These are phyloP conservation scores for Caenorhabditis latens DNA, from an alignment of 1,140 invertebrate species.

Conservation along the genomic window DNA sequence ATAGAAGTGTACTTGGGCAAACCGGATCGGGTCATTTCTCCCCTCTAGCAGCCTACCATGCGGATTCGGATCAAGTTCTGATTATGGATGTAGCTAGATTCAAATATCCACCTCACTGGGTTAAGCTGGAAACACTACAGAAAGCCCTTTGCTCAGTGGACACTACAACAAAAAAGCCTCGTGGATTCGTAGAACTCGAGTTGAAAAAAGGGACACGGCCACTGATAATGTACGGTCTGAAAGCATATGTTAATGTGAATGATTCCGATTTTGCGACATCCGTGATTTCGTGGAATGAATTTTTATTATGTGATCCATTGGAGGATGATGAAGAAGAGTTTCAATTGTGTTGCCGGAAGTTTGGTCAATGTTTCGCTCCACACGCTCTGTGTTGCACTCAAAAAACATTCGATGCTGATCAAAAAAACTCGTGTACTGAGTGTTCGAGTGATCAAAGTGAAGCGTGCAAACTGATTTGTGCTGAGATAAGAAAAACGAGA, in stretches of 20 bases:
- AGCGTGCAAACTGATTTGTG: conserved; percentile 58
- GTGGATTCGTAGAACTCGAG: conserved; percentile 64
- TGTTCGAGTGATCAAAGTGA: conserved; percentile 49
- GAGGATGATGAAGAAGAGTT: conserved; percentile 56
- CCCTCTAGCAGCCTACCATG: conserved; percentile 78
- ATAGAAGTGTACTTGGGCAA: conserved; percentile 75
- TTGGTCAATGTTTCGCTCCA: conserved; percentile 59
- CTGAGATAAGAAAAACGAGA: conserved; percentile 58
- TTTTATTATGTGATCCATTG: conserved; percentile 57
- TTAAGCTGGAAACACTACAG: conserved; percentile 73
- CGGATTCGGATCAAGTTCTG: conserved; percentile 76
- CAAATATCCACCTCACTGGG: conserved; percentile 79
- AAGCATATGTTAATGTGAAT: conserved; percentile 58
- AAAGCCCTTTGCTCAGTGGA: conserved; percentile 77
- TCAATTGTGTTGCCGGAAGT: conserved; percentile 53
- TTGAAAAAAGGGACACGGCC: conserved; percentile 62
- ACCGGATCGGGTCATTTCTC: conserved; percentile 78
- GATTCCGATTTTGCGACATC: conserved; percentile 61
- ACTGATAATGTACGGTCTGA: conserved; percentile 65
- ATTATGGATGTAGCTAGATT: conserved; percentile 79
- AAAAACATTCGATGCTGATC: conserved; percentile 52
- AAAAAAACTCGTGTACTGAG: conserved; percentile 35
- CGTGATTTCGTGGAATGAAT: conserved; percentile 57
- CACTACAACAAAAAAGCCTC: conserved; percentile 70
- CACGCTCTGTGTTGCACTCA: conserved; percentile 58